Evolutionary conservation across 2,113 vertebrate species (phyloP), one percentile per base, ranked within the genome.

Genomic region (Platanista minor): DNA sequence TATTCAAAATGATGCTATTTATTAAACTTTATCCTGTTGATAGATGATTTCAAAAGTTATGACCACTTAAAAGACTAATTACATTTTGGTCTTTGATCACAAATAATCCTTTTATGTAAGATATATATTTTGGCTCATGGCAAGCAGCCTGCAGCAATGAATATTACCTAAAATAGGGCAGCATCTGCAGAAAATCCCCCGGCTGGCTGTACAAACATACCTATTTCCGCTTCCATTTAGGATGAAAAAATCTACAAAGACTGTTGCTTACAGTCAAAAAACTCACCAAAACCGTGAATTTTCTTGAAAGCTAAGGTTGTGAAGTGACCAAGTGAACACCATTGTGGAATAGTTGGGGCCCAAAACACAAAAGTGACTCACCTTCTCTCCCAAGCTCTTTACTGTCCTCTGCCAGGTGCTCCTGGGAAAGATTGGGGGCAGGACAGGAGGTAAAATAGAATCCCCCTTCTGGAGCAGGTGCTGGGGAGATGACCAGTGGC

Each of bases 41-140:
- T 27, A 94, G 46, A 23, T 80, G 13, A 81, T 92, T 94, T 92
- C 64, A 29, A 94, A 85, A 21, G 6, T 89, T 39, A 61, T 81
- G 52, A 61, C 29, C 54, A 1, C 21, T 52, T 74, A 59, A 83
- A 92, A 64, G 59, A 61, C 20, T 59, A 66, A n/a, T 52, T 64
- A 14, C 20, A 83, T 59, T 84, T 91, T 85, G 5, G 2, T 81
- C 1, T 81, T 90, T 80, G 72, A 89, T 86, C 74, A 90, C 41
- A 94, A 80, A 91, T 80, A 81, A 86, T 46, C 5, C 41, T 69
- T 75, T 87, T 14, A 86, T 49, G 29, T 82, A 86, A 41, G 31
- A 49, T 33, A 33, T 52, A 27, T 33, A 52, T 81, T 87, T 74
- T 94, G 20, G 23, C 62, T 61, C 12, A 61, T 33, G n/a, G 18